phyloP scores from a whole-genome alignment of 2,888 invertebrate genomes.

The Lissocephala sabroskyi region DNA sequence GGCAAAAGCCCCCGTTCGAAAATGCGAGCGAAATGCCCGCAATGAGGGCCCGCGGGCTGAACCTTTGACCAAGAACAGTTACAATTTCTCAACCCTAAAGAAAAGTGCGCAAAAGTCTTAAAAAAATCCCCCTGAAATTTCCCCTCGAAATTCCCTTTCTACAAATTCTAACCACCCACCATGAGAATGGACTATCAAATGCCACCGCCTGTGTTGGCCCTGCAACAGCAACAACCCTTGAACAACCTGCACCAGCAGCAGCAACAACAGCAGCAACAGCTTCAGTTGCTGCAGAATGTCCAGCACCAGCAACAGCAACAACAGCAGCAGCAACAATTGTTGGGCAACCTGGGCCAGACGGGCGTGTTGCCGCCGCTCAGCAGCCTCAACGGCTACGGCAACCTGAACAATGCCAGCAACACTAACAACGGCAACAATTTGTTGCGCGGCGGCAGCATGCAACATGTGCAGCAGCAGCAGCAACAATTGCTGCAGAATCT shows the following conservation, averaged over 20 bases:
- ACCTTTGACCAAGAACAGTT: too few species aligned
- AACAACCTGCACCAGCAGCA: slow-evolving; percentile 59
- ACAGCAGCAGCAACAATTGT: slow-evolving; percentile 62
- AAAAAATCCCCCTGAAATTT: too few species aligned
- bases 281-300: slow-evolving; percentile 59
- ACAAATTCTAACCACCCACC: slow-evolving; percentile 44
- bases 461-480: slow-evolving; percentile 44
- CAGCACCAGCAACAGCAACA: slow-evolving; percentile 57
- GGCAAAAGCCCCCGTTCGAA: too few species aligned
- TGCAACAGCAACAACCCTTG: slow-evolving; percentile 59
- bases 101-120: too few species aligned
- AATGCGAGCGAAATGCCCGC: too few species aligned
- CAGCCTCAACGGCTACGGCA: slow-evolving; percentile 35
- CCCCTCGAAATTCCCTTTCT: too few species aligned
- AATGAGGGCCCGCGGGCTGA: too few species aligned
- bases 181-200: slow-evolving; percentile 73
- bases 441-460: slow-evolving; percentile 62
- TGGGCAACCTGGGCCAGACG: slow-evolving; percentile 64
- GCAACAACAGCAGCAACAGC: slow-evolving; percentile 60
- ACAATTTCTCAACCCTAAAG: too few species aligned
- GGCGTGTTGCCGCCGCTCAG: slow-evolving; percentile 67
- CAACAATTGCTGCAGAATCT: slow-evolving; percentile 17
- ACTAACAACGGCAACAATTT: slow-evolving; percentile 29
- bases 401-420: slow-evolving; percentile 7
- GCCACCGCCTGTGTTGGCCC: slow-evolving; percentile 69